Evolutionary conservation across 1,140 invertebrate genomes (phyloP).

Genomic region (Cyclargus thomasi): DNA sequence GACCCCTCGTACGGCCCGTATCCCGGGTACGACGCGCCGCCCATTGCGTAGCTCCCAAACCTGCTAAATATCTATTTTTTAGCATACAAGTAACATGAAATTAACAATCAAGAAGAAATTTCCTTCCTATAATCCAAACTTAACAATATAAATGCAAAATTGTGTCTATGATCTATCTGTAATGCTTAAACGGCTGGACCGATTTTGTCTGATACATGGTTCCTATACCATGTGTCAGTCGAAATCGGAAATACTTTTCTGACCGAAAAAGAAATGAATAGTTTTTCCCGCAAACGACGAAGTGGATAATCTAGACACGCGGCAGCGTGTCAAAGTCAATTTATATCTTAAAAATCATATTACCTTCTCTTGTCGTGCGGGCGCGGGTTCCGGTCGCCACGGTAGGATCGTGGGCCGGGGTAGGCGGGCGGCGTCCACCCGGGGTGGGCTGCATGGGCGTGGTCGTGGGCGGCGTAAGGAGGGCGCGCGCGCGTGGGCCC

Average conservation of each 20-base stretch:
- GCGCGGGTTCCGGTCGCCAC: slow-evolving; percentile 56
- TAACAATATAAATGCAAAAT: slow-evolving; percentile 10
- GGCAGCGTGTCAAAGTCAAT: background rate
- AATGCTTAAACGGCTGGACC: no score
- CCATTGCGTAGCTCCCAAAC: slow-evolving; percentile 52
- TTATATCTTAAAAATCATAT: background rate
- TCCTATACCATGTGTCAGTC: no score
- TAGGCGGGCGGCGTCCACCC: slow-evolving; percentile 62
- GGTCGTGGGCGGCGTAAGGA: slow-evolving; percentile 44
- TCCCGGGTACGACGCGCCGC: slow-evolving; percentile 44
- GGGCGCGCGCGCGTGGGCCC: slow-evolving; percentile 39
- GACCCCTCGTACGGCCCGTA: slow-evolving; percentile 48
- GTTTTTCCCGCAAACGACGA: no score
- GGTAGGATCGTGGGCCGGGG: slow-evolving; percentile 59
- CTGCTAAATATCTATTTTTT: slow-evolving; percentile 24
- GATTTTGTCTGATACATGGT: no score
- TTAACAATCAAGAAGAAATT: background rate
- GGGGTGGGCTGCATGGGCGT: slow-evolving; percentile 42
- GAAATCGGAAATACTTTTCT: no score
- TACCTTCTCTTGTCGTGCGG: slow-evolving; percentile 69
- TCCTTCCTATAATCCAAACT: background rate
- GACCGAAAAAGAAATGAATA: no score
- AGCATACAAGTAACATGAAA: no score
- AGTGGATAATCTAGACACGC: no score
- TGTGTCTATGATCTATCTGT: no score